Conservation (phyloP, 2,797 vertebrate genomes). For the Tolypeutes matacus region DNA sequence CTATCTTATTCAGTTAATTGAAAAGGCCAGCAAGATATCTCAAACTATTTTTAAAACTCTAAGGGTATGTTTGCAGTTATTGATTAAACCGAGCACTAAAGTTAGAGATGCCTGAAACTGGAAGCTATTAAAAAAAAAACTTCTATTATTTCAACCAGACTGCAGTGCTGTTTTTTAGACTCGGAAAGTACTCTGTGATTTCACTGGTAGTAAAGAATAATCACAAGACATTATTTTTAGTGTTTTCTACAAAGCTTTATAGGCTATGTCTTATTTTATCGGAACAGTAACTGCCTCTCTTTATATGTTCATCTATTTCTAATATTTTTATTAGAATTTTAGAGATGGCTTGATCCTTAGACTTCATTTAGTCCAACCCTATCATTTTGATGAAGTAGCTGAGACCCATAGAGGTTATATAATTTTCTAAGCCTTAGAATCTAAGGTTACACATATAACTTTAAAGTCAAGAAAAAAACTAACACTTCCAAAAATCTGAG, state of each 20-base stretch:
- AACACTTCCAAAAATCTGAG: neutral
- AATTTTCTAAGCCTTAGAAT: neutral
- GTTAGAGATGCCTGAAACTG: neutral
- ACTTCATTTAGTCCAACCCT: neutral
- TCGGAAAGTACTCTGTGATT: neutral
- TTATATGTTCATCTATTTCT: neutral
- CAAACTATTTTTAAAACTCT: neutral
- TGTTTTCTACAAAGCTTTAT: constrained; percentile 8
- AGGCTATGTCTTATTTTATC: neutral
- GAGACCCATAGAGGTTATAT: neutral
- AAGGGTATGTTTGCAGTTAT: neutral
- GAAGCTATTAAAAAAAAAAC: neutral
- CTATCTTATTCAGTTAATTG: neutral
- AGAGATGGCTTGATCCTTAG: neutral
- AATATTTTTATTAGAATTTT: neutral
- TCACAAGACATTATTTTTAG: neutral
- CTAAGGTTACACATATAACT: neutral
- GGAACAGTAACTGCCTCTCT: neutral
- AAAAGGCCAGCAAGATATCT: neutral
- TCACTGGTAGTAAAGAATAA: neutral
- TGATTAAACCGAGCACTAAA: neutral
- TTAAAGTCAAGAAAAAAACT: neutral
- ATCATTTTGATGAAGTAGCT: neutral
- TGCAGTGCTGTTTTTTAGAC: neutral
- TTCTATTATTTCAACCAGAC: neutral